A percentile compares a stretch with the other conserved stretches of the same genome.
These are phyloP conservation scores for Apotomis betuletana DNA, from an alignment of 2,888 invertebrate species.

Conservation along the genomic window DNA sequence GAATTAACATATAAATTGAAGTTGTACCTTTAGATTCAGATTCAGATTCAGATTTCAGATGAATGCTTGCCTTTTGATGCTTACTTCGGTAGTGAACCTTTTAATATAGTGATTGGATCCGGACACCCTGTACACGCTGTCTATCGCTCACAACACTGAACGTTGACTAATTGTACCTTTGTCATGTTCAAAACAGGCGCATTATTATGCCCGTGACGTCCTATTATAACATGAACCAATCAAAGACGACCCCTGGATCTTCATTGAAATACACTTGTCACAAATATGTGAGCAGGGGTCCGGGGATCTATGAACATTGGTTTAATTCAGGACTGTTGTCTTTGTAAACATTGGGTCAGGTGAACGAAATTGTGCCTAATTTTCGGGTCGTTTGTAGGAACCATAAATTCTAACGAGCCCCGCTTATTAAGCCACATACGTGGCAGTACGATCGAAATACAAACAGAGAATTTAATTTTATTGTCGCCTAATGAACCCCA, in stretches of 20 bases:
- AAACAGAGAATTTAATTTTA: conserved; percentile 41
- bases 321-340: conserved; percentile 43
- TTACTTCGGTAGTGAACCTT: conserved; percentile 16
- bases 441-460: conserved; percentile 36
- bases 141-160: conserved; percentile 16
- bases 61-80: too few species aligned
- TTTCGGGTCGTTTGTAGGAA: conserved; percentile 47
- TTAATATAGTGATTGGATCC: conserved; percentile 10
- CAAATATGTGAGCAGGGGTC: conserved; percentile 30
- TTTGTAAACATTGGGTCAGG: conserved; percentile 54
- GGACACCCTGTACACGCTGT: conserved; percentile 8
- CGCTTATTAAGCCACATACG: conserved; percentile 42
- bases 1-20: conserved; percentile 36
- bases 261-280: conserved; percentile 43
- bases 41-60: too few species aligned
- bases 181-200: conserved; percentile 32
- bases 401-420: conserved; percentile 39
- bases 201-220: conserved; percentile 41
- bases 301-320: conserved; percentile 41
- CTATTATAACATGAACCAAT: conserved; percentile 40
- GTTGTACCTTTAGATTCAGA: conserved; percentile 22
- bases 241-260: conserved; percentile 40
- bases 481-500: conserved; percentile 40
- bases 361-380: conserved; percentile 52
- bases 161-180: conserved; percentile 41